phyloP scores from a whole-genome alignment of 2,113 vertebrate species.

The Brachyistius frenatus region DNA sequence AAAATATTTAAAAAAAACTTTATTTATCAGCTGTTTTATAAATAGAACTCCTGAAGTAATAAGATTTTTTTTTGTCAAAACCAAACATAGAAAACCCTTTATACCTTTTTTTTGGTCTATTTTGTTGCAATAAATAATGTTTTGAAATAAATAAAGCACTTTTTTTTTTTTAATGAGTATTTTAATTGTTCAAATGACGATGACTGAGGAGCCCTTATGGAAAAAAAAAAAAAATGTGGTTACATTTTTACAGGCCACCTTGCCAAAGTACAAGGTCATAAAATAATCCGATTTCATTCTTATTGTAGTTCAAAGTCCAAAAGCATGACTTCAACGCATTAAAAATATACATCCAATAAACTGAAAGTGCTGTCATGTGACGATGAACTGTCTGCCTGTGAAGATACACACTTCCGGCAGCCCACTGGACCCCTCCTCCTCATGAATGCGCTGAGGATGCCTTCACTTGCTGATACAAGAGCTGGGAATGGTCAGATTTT shows the following conservation, averaged over 20 bases:
- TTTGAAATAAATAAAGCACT: too few relatives aligned
- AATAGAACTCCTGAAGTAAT: background rate
- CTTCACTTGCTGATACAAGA: conserved; percentile 26
- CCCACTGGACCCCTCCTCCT: conserved; percentile 21
- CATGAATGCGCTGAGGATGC: background rate
- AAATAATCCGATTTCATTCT: background rate
- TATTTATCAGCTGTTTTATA: background rate
- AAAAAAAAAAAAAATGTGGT: background rate
- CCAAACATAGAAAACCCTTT: too few relatives aligned
- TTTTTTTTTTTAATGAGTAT: too few relatives aligned
- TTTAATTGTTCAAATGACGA: too few relatives aligned
- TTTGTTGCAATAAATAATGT: too few relatives aligned
- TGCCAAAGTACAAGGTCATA: background rate
- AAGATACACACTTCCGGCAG: too few relatives aligned
- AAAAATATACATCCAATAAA: too few relatives aligned
- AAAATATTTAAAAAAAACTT: background rate
- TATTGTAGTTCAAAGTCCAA: conserved; percentile 4
- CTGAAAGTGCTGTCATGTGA: background rate
- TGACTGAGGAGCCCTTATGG: background rate
- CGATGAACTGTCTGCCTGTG: background rate
- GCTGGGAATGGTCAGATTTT: background rate
- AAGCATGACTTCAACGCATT: background rate
- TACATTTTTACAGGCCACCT: conserved; percentile 1
- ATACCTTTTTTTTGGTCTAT: too few relatives aligned
- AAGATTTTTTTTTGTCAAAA: too few relatives aligned